Base-by-base conservation (phyloP, 2,888 invertebrate species). In the Strigamia transsilvanica region DNA sequence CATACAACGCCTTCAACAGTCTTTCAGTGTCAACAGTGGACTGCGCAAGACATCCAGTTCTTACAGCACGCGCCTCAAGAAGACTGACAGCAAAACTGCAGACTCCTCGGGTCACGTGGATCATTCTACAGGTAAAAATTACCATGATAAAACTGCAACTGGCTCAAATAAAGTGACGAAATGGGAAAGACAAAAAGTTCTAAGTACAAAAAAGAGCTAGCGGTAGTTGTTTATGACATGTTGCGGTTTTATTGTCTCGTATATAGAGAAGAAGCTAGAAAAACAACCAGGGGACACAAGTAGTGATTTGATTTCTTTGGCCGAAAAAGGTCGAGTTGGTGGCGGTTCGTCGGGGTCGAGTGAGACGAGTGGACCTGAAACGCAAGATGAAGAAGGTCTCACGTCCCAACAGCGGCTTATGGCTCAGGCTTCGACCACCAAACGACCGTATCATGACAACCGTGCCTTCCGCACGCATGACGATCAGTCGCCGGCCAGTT, bases 1-100 rank as follows among this genome's bases (percentile, higher is more conserved):
- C 66, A 89, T 92, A 84, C 90, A 92, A 83, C 90, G 91, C 80
- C 90, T 92, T 83, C 87, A 88, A 82, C 86, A 87, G 82, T 85
- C 83, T 32, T 77, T 83, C 61, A 83, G 82, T 42, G 73, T 83
- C 73, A 83, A 73, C 42, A 83, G 82, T 61, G 82, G 83, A 23
- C 77, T 83, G 38, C 78, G 82, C 27, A 83, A 83, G 56, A 82
- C 82, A 38, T 56, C 82, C 13, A 82, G 82, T 46, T 82, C 82
- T 12, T 82, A 82, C 46, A 82, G 78, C 61, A 82, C 82, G 61
- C 82, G 82, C 23, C 42, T 82, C 38, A 82, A 82, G 42, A 82
- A 82, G 46, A 77, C 46, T 32, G 82, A 82, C 32, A 46, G 51
- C 41, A 42, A 73, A 32, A n/a, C 82, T 78, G 73, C 42, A 73